Evolutionary conservation across 2,797 vertebrate genomes (phyloP), one percentile per base, ranked within the genome.

Genomic region (Pseudochromis fuscus): DNA sequence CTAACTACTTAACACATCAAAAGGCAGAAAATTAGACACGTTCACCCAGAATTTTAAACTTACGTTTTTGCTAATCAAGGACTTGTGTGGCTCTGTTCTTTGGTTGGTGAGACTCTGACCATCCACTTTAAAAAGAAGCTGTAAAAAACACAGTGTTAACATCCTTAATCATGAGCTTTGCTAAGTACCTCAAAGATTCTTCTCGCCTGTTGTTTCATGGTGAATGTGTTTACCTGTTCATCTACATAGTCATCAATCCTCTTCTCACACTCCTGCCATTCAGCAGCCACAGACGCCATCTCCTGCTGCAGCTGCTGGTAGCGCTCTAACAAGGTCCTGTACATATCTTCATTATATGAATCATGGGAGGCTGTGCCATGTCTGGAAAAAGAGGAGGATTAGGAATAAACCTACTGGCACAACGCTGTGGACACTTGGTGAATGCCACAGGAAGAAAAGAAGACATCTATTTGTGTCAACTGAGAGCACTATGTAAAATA

Each of bases 191-290:
- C 0, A 44, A 44, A 44, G 15, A 51, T n/a, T 15, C 13, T 21
- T 40, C 4, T 15, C 7, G 8, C 23, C 56, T 15, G 6, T 30
- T 7, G 5, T 28, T 48, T 52, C 1, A 44, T 35, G 3, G 56
- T 16, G 6, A 9, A 18, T 35, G 51, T 46, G 30, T 4, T 4
- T 87, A 98, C 98, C 97, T 99, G 97, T 78, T 99, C 97, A 72
- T 98, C 98, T 46, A 99, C 97, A 19, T 98, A 99, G 87, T 98
- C 96, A 44, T 99, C 98, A 37, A 99, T 99, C 92, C 96, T 95
- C 89, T 97, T 97, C 89, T 99, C 96, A 88, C 97, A 99, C 86
- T 98, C 96, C 84, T 97, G 94, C 98, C 98, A 99, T 71, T 97
- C 94, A 71, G 94, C 93, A 2, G 96, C 95, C 56, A 99, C 96